Base-by-base conservation (phyloP, 53 echinoderm and acorn worm species). In the Astropecten irregularis region DNA sequence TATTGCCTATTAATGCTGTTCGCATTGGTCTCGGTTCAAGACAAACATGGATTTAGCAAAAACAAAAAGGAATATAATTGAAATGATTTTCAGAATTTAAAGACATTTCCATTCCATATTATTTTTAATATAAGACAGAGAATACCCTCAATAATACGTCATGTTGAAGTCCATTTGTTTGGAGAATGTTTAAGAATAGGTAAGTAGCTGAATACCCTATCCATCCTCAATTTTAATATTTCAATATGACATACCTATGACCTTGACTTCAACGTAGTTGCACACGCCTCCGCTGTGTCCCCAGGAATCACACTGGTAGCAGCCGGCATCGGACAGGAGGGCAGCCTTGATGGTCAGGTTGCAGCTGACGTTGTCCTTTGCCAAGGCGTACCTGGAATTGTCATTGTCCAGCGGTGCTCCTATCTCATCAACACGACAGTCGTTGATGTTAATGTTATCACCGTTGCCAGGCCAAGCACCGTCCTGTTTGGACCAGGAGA, bases 241-340 rank as follows among this genome's bases (percentile, higher is more conserved):
- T n/a, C n/a, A n/a, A n/a, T n/a, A n/a, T n/a, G 11, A 34, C 51
- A 1, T 71, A 71, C 71, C 71, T 15, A 16, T 29, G 13, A 71
- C 71, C 9, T 2, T 26, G 18, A 71, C 33, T n/a, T 30, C 35
- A 13, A 71, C 71, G n/a, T 10, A 32, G 14, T 51, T 51, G n/a
- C 44, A 51, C 19, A 50, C 49, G 14, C 33, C 35, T 5, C 51
- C 71, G 19, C 20, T n/a, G 2, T 16, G 52, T 25, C 50, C 52
- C 71, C 71, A 71, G 10, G 51, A 49, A 7, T 71, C 71, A 33
- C 71, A 71, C 50, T 71, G 71, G 35, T 71, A 71, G 19, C 50
- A 71, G 3, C 71, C 71, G 31, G 50, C 71, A 10, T 71, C 71
- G 8, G 71, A 51, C 51, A 18, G 15, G 4, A 18, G 71, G 33